phyloP scores from a whole-genome alignment of 2,113 vertebrate genomes.

The Erinaceus europaeus region DNA sequence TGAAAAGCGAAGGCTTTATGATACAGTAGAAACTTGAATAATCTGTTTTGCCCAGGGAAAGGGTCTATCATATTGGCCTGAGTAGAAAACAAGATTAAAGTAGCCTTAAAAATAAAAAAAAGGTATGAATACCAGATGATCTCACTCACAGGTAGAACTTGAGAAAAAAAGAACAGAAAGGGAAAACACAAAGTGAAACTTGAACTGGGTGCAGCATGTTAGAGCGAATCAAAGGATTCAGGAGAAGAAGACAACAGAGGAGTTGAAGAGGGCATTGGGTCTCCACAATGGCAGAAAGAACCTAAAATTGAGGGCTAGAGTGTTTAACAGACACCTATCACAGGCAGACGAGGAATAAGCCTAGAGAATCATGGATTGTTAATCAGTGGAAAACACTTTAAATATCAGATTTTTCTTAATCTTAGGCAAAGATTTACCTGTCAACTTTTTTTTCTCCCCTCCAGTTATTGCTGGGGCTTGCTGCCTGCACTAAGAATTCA shows the following conservation, averaged over 20 bases:
- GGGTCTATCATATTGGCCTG: not conserved
- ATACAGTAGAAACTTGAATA: not conserved
- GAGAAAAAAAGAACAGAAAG: not conserved
- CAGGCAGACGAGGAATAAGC: no score
- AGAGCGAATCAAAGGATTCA: no score
- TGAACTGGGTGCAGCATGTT: no score
- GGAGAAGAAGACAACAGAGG: no score
- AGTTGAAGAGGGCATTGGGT: no score
- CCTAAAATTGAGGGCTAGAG: no score
- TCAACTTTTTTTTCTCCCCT: not conserved
- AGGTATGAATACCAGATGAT: not conserved
- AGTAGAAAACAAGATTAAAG: not conserved
- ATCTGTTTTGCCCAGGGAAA: not conserved
- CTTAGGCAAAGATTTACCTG: not conserved
- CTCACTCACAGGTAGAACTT: conserved; percentile 19
- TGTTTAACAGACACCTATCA: no score
- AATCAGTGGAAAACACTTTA: not conserved
- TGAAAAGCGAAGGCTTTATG: not conserved
- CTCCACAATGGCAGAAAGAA: no score
- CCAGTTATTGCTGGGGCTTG: no score
- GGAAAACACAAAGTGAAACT: no score
- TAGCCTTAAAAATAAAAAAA: not conserved
- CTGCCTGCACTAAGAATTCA: no score
- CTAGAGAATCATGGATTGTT: not conserved
- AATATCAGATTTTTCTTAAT: conserved; percentile 8